phyloP scores from a whole-genome alignment of 2,113 vertebrate species.

The Rynchops niger region DNA sequence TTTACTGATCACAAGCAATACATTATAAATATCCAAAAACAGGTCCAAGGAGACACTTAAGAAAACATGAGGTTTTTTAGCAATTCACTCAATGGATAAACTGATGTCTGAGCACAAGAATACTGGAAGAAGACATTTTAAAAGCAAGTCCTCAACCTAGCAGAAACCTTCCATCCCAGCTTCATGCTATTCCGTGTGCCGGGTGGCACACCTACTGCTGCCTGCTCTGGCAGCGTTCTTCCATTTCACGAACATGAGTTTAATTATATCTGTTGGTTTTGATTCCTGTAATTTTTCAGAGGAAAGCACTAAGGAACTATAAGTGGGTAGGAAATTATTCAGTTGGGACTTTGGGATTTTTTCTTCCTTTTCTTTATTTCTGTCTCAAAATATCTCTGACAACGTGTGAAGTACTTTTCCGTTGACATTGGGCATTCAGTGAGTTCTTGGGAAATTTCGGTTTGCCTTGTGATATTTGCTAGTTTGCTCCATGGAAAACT shows the following conservation, averaged over 20 bases:
- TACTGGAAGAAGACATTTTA: background rate
- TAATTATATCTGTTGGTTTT: background rate
- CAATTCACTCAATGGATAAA: background rate
- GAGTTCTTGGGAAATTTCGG: background rate
- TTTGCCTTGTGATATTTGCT: background rate
- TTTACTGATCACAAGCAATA: background rate
- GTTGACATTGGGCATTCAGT: background rate
- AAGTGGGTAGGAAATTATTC: background rate
- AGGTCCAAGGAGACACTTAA: background rate
- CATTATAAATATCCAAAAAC: background rate
- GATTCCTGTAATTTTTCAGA: background rate
- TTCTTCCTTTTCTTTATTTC: background rate
- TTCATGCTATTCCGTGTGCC: background rate
- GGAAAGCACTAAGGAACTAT: background rate
- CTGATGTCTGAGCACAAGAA: background rate
- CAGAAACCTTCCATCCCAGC: background rate
- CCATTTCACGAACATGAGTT: background rate
- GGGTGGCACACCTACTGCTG: background rate
- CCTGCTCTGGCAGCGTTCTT: background rate
- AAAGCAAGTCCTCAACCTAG: background rate
- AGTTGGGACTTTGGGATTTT: background rate
- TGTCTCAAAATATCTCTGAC: constrained; percentile 21
- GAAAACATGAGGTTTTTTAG: background rate
- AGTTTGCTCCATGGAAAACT: background rate
- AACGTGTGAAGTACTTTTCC: background rate